Base-by-base conservation (phyloP, 2,797 vertebrate species). In the Florisuga fusca region DNA sequence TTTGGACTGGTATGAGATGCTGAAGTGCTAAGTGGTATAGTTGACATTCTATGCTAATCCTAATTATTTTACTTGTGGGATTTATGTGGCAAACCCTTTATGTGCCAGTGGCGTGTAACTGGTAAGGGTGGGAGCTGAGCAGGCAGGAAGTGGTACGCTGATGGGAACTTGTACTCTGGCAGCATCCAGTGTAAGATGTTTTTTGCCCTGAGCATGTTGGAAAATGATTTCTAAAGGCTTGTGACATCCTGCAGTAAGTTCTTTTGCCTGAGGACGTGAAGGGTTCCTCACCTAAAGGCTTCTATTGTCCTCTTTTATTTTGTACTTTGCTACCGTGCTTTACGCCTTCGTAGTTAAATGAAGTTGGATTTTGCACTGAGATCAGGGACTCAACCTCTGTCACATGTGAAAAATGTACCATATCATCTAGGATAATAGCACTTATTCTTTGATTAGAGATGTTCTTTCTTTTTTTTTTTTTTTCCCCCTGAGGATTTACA, bases 341-440 rank as follows among this genome's bases (percentile, higher is more conserved):
- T 95, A 75, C 0, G 9, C 69, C 73, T 92, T 81, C 2, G 1
- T 88, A 78, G 69, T 86, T 86, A 84, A 74, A 45, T 2, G 1
- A 46, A 82, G 87, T 69, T 91, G 73, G 74, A 93, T 93, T 94
- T 96, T 84, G 53, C 85, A 29, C 66, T 57, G 69, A 79, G 53
- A 95, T 89, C 48, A 36, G 87, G 94, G 71, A 68, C 85, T 76
- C 80, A 96, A 71, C 94, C 91, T 91, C 91, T 94, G 95, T 96
- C 93, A 88, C 51, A 9, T 91, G 87, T 96, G 92, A 96, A 93
- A 94, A 93, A 96, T 94, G 91, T 89, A 75, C 82, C 91, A 6
- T 87, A 75, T 92, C 89, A 89, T 90, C 63, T 67, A 71, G 73
- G 67, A 92, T 91, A 92, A 90, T 73, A 82, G 89, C 76, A 79